Evolutionary conservation across 2,888 invertebrate species (phyloP), one percentile per base, ranked within the genome.

Genomic region (Oligia latruncula): DNA sequence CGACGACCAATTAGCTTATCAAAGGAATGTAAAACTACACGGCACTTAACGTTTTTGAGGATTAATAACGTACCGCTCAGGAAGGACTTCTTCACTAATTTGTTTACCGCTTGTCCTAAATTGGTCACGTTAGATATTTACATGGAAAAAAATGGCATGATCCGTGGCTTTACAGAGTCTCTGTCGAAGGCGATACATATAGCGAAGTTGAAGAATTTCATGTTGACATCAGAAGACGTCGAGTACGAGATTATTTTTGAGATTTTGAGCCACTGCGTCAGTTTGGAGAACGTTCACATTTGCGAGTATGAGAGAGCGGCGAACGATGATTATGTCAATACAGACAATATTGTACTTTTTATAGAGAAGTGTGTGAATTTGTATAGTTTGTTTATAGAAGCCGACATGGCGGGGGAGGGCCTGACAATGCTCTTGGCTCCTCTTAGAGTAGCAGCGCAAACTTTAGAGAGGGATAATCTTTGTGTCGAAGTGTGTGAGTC

Each of bases 381-480:
- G 74, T 93, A 93, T 70, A 93, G 93, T 87, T 84, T 93, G 65
- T 93, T 92, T 77, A 92, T 93, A 35, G 92, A 92, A 78, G 89
- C 92, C 0, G 91, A 92, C 52, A 89, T 93, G 91, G 77, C 90
- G 4, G 89, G 90, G 0, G 88, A 92, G 64, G 76, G 80, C 1
- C 77, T 93, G 62, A 92, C 91, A 1, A 84, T 92, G 79, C 77
- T 93, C 29, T 89, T 89, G 87, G 79, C 88, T 0, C 86, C 91
- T 40, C 55, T 93, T 5, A 86, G 88, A 74, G 87, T 85, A 40
- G 80, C 82, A 11, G 90, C 91, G 11, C 92, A 93, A 65, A 80
- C 60, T n/a, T 80, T 88, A 5, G 87, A 81, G 6, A 88, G 89
- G 40, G 84, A 91, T 64, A 85, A 92, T 55, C 84, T 93, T 35